phyloP scores from a whole-genome alignment of 1,140 invertebrate species.

The Phenacoccus solenopsis region DNA sequence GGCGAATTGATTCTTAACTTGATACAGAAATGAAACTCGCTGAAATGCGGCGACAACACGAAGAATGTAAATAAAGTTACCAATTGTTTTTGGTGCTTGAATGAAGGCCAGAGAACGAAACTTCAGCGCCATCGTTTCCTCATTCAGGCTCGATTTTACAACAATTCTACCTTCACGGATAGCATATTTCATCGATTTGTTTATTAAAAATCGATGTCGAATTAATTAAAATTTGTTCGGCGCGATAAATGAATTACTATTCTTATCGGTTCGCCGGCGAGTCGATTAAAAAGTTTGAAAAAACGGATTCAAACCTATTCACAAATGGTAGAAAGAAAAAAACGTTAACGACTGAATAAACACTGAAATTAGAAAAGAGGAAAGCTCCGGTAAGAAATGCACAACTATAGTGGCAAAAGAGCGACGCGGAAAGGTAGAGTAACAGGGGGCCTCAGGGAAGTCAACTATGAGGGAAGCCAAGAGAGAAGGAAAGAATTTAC shows the following conservation, averaged over 20 bases:
- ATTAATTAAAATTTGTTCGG: background rate
- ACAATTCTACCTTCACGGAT: too few species aligned
- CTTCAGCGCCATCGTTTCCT: too few species aligned
- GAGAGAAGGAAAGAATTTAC: background rate
- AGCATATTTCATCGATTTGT: background rate
- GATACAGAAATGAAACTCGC: too few species aligned
- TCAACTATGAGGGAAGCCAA: too few species aligned
- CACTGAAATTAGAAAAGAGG: background rate
- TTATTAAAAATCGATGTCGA: background rate
- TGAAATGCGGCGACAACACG: too few species aligned
- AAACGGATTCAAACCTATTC: background rate
- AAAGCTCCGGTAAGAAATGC: background rate
- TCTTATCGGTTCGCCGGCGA: background rate
- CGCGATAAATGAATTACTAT: background rate
- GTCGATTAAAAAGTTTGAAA: constrained; percentile 3
- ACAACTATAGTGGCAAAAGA: background rate
- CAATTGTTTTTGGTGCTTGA: too few species aligned
- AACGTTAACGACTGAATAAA: constrained; percentile 2
- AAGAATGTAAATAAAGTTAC: too few species aligned
- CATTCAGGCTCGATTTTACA: too few species aligned
- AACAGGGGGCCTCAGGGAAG: too few species aligned
- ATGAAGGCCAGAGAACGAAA: too few species aligned
- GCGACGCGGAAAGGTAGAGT: background rate
- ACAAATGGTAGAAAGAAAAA: background rate
- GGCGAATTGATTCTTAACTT: too few species aligned